Evolutionary conservation across 2,888 invertebrate genomes (phyloP).

Genomic region (Cheilosia scutellata): DNA sequence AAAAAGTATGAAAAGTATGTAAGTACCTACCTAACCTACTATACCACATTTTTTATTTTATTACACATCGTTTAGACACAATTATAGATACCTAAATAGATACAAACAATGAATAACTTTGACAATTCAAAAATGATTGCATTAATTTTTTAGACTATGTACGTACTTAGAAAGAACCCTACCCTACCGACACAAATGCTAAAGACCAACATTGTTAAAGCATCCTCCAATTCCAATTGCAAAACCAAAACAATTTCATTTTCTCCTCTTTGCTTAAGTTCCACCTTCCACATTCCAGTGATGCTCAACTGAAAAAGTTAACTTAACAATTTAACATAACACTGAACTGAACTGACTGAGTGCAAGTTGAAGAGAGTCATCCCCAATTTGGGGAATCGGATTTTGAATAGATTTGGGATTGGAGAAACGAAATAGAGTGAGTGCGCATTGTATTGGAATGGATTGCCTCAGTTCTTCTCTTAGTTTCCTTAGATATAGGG

Average conservation of each 20-base stretch:
- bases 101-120: too few relatives aligned
- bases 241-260: background rate
- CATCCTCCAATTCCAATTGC: background rate
- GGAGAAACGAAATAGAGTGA: conserved; percentile 4
- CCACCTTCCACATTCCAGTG: conserved; percentile 54
- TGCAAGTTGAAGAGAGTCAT: conserved; percentile 26
- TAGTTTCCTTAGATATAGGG: conserved; percentile 13
- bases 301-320: background rate
- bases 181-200: conserved; percentile 2
- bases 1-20: too few relatives aligned
- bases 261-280: conserved; percentile 11
- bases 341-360: background rate
- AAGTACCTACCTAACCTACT: too few relatives aligned
- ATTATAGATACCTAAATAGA: too few relatives aligned
- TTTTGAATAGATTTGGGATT: background rate
- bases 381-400: background rate
- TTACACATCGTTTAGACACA: too few relatives aligned
- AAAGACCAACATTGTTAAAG: background rate
- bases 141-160: too few relatives aligned
- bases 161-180: background rate
- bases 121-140: too few relatives aligned
- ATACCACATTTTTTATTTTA: too few relatives aligned
- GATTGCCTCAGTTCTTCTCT: background rate
- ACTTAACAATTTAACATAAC: too few relatives aligned
- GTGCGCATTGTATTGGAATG: conserved; percentile 35